Evolutionary conservation across 2,113 vertebrate species (phyloP).

Genomic region (Myodes glareolus): DNA sequence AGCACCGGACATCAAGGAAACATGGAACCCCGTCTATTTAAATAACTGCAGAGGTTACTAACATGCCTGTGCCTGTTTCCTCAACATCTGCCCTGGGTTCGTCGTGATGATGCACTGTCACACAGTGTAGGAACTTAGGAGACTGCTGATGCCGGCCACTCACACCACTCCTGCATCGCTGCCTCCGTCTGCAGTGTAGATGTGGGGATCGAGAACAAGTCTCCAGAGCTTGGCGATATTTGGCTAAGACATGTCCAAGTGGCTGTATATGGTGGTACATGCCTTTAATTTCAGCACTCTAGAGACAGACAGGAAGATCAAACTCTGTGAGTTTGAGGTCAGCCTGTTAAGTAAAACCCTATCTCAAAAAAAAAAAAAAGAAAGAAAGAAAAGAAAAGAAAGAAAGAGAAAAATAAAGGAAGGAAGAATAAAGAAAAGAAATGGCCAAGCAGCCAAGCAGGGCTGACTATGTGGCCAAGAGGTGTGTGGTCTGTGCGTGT

Average conservation of each 20-base stretch:
- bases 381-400: neutral
- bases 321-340: neutral
- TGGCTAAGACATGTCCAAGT: neutral
- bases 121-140: neutral
- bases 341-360: neutral
- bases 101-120: neutral
- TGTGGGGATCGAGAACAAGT: neutral
- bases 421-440: neutral
- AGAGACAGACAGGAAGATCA: neutral
- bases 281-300: neutral
- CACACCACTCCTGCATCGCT: fast-evolving
- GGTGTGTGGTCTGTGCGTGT: too few species aligned
- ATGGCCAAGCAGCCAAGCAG: fast-evolving
- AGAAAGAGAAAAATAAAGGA: too few species aligned
- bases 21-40: neutral
- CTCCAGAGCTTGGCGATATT: neutral
- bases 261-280: neutral
- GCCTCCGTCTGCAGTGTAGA: neutral
- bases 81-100: neutral
- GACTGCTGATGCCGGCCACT: neutral
- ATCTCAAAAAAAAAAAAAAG: neutral
- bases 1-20: neutral
- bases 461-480: neutral
- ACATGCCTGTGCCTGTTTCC: neutral
- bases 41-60: neutral